Base-by-base conservation (phyloP, 2,113 vertebrate species). In the Cynoglossus semilaevis region DNA sequence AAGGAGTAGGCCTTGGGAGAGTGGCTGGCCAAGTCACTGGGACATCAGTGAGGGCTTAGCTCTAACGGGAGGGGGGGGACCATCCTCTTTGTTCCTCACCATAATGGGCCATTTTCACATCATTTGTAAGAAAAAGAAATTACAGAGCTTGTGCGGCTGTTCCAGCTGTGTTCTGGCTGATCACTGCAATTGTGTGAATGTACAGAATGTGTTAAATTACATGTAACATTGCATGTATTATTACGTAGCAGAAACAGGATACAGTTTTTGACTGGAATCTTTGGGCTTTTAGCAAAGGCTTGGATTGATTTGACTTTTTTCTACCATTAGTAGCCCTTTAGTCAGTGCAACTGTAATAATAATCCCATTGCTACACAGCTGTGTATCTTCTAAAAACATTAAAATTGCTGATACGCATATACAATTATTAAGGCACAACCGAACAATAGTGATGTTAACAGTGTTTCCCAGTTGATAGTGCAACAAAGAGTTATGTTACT, bases 1-100 rank as follows among this genome's bases (percentile, higher is more conserved):
- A 92, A 91, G 90, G 83, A 84, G 87, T 85, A 87, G 90, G 90
- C 87, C 90, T 89, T 88, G 88, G 83, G 87, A 90, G 87, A 88
- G 85, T 85, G 86, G 88, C 83, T 83, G 84, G 85, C 79, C 81
- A 61, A 87, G 89, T 83, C 84, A 85, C 88, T 56, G 54, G 85
- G 82, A 84, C 85, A 87, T 87, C 77, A 71, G 54, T 76, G 77
- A 77, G 80, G 70, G 82, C 74, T 73, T 84, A 73, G 79, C 86
- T 86, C 70, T 60, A 79, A 84, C 76, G 74, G 41, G 81, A 57
- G 76, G 60, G 22, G 22, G 22, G 22, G 22, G 58, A 71, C 84
- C 59, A 59, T 85, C 77, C 81, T 81, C 81, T 88, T 87, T 85
- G 85, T 87, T 85, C 80, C 63, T 66, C 15, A 44, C 74, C 58